Percentiles rank a stretch among this genome's conserved stretches.
Evolutionary conservation across 2,797 vertebrate species (phyloP).

Genomic region (Peromyscus attwateri): DNA sequence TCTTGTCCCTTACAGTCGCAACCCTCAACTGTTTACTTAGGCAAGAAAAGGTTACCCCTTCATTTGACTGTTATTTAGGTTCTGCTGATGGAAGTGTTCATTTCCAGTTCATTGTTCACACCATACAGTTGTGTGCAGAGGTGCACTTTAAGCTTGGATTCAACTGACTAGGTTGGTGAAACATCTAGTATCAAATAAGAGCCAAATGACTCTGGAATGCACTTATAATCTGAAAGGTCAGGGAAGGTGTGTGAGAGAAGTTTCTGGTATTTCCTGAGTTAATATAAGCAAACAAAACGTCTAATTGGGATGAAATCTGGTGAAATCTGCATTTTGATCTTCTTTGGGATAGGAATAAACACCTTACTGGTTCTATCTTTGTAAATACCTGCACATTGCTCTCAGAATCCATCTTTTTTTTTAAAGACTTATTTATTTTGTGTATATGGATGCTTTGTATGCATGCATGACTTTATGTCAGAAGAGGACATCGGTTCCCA

Average conservation of each 20-base stretch:
- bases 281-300: background rate
- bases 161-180: background rate
- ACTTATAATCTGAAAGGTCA: background rate
- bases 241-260: background rate
- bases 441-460: background rate
- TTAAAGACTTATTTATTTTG: background rate
- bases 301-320: background rate
- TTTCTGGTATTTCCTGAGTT: background rate
- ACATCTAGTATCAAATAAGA: background rate
- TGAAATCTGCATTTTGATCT: background rate
- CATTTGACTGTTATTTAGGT: background rate
- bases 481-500: background rate
- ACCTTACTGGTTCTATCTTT: background rate
- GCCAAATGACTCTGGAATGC: background rate
- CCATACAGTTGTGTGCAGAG: background rate
- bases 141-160: background rate
- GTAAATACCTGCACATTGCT: background rate
- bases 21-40: accelerated
- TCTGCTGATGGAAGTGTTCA: accelerated
- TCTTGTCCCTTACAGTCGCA: too few species aligned
- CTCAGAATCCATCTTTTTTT: background rate
- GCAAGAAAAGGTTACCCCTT: background rate
- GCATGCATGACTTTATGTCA: background rate
- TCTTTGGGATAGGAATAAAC: background rate
- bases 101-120: background rate